Base-by-base conservation (phyloP, 2,888 invertebrate genomes). In the Drosophila anomalata region DNA sequence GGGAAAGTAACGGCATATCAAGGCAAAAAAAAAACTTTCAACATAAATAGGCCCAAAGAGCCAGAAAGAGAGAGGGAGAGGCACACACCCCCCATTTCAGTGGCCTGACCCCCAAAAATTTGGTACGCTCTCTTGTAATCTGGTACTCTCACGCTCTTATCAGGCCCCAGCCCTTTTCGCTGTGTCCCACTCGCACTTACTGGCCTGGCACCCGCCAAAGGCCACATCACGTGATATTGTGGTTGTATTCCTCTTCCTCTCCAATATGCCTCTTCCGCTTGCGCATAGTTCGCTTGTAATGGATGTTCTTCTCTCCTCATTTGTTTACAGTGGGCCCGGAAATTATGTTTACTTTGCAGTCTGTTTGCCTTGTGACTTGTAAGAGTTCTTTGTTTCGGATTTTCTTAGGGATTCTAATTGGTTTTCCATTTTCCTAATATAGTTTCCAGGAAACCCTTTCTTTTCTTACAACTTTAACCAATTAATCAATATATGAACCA, bases 221-320 rank as follows among this genome's bases (percentile, higher is more conserved):
- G 33, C 56, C 50, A 55, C 59, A 53, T 68, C 69, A 41, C 69
- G 59, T 59, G 59, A 68, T 69, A 59, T 68, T 59, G 68, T 59
- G 59, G 41, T 53, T 68, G 59, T 68, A 68, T 68, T 42, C 52
- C n/a, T n/a, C n/a, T n/a, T n/a, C n/a, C n/a, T n/a, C n/a, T n/a
- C n/a, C n/a, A n/a, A n/a, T 36, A 31, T 47, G 57, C 51, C 41
- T 68, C 67, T 67, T 67, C 57, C 67, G 67, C 51, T 67, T 47
- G 65, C 54, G 54, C 48, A 42, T 61, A 57, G 60, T 61, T 61
- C 57, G 5, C 1, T 20, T 12, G 11, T 42, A 42, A 42, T 12
- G 44, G 1, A 44, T 44, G 22, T 44, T 12, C 12, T 22, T 12
- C 6, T 22, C 12, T 17, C 7, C 42, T 2, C 8, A 31, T 44